Evolutionary conservation across 2,797 vertebrate genomes (phyloP).

Genomic region (Pseudochirops cupreus): DNA sequence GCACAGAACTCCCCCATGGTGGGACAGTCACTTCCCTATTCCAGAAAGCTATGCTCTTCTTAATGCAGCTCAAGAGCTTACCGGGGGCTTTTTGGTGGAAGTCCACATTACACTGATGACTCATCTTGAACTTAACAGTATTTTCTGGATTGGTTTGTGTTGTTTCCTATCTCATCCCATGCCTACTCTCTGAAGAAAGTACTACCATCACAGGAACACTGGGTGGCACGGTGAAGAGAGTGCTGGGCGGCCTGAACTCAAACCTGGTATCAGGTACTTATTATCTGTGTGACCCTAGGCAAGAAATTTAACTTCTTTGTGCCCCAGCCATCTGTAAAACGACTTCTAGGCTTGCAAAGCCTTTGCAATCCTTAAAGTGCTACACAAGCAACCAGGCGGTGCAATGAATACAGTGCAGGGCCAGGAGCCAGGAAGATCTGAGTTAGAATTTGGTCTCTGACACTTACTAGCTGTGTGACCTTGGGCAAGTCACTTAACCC

Average conservation of each 20-base stretch:
- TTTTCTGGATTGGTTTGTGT: conserved; percentile 37
- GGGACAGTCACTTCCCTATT: not conserved
- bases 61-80: not conserved
- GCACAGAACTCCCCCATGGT: not conserved
- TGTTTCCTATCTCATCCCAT: conserved; percentile 13
- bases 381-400: not conserved
- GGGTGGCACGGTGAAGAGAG: not conserved
- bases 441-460: not conserved
- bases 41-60: not conserved
- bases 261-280: not conserved
- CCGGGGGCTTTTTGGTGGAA: not conserved
- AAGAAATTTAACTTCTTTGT: not conserved
- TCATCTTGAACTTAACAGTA: not conserved
- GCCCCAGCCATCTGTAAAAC: not conserved
- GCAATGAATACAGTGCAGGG: not conserved
- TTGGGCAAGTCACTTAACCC: not conserved
- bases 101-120: not conserved
- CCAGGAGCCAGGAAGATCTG: not conserved
- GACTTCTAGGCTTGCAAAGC: not conserved
- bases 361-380: not conserved
- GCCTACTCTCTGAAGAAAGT: not conserved
- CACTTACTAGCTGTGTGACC: not conserved
- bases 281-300: too few species aligned
- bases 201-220: not conserved
- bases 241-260: not conserved